These are phyloP conservation scores for Tokudaia muenninki DNA, from an alignment of 2,797 vertebrate species.

Conservation along the genomic window DNA sequence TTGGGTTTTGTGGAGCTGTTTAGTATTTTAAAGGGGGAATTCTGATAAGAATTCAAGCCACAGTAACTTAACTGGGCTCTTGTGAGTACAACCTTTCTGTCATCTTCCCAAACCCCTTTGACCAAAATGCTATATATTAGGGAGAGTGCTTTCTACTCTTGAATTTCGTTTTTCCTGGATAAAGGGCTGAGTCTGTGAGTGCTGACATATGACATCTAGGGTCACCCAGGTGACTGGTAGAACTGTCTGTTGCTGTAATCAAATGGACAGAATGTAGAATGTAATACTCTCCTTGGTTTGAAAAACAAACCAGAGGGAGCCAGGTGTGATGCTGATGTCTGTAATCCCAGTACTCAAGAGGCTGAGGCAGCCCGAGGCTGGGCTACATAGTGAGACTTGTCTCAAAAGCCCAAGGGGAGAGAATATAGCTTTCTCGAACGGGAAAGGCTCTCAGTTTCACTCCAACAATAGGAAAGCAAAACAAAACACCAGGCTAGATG, in stretches of 20 bases:
- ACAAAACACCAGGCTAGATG: neutral
- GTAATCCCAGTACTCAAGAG: neutral
- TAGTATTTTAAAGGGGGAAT: conserved; percentile 15
- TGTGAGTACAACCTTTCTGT: neutral
- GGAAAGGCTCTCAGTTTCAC: neutral
- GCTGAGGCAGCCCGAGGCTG: neutral
- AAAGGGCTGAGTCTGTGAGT: neutral
- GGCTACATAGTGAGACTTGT: neutral
- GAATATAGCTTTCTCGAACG: neutral
- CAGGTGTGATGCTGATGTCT: neutral
- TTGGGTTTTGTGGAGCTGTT: neutral
- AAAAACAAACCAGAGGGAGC: neutral
- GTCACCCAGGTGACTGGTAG: neutral
- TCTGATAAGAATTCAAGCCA: neutral
- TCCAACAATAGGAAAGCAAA: neutral
- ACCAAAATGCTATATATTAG: neutral
- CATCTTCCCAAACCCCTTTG: neutral
- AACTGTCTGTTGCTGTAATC: neutral
- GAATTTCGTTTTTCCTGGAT: conserved; percentile 11
- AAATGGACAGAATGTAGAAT: neutral
- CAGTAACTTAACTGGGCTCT: neutral
- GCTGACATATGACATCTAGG: neutral
- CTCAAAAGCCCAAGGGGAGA: neutral
- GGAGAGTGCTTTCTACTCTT: neutral
- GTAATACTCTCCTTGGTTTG: neutral